phyloP scores from a whole-genome alignment of 1,140 invertebrate species.

The Danaus melanippus region DNA sequence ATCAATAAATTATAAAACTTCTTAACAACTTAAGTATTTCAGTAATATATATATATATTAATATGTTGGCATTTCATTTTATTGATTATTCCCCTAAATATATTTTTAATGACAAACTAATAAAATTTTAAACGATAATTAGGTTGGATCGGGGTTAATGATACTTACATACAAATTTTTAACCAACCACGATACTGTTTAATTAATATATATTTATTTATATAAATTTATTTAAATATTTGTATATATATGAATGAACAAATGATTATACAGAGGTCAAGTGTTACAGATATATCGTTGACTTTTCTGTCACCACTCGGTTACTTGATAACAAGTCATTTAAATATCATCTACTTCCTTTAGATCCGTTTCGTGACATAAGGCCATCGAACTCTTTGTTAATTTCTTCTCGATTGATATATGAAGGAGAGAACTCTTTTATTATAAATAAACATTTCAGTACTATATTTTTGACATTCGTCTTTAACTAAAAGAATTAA shows the following conservation, averaged over 20 bases:
- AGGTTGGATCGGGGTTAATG: too few species aligned
- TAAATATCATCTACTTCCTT: conserved; percentile 26
- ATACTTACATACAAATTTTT: too few species aligned
- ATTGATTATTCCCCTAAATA: too few species aligned
- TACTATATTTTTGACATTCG: background rate
- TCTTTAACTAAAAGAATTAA: background rate
- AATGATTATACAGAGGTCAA: conserved; percentile 30
- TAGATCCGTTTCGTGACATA: conserved; percentile 26
- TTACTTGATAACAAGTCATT: conserved; percentile 29
- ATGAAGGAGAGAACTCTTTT: too few species aligned
- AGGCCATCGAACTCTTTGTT: conserved; percentile 19
- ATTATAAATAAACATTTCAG: background rate
- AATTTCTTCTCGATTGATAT: too few species aligned
- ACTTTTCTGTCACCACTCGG: conserved; percentile 28
- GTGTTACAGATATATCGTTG: conserved; percentile 28
- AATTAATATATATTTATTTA: conserved; percentile 9
- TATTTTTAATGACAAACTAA: too few species aligned
- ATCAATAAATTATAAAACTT: background rate
- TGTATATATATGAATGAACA: conserved; percentile 10
- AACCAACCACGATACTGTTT: conserved; percentile 2
- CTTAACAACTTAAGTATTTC: background rate
- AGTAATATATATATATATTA: too few species aligned
- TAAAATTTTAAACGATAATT: too few species aligned
- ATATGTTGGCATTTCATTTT: too few species aligned
- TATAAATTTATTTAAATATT: too few species aligned